These are phyloP conservation scores for Muntiacus reevesi DNA, from an alignment of 2,113 vertebrate species.

Conservation along the genomic window DNA sequence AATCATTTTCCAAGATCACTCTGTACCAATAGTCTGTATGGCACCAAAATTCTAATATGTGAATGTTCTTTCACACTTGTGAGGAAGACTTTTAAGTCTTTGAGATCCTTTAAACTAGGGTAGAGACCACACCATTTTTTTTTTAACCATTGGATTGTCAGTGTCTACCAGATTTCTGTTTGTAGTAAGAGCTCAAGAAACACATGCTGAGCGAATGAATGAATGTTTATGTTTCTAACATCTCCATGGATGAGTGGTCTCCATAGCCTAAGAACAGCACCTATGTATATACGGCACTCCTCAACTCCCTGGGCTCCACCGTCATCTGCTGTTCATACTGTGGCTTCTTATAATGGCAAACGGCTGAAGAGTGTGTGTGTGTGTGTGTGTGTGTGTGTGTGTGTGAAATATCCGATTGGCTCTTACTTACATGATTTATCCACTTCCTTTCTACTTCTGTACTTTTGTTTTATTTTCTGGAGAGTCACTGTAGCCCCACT, in stretches of 20 bases:
- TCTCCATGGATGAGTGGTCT: neutral
- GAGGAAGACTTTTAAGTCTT: neutral
- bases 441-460: neutral
- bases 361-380: neutral
- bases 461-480: neutral
- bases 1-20: neutral
- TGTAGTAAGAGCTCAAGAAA: neutral
- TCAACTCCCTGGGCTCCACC: neutral
- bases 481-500: neutral
- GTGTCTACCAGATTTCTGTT: neutral
- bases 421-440: neutral
- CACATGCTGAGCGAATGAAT: neutral
- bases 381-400: neutral
- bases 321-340: neutral
- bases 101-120: neutral
- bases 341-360: neutral
- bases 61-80: neutral
- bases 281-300: fast-evolving
- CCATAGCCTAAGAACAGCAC: neutral
- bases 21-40: neutral
- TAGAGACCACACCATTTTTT: neutral
- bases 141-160: neutral
- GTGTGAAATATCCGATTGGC: neutral
- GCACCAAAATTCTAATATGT: neutral
- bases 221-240: neutral